phyloP scores from a whole-genome alignment of 2,888 invertebrate species.

The Nycteola revayana region DNA sequence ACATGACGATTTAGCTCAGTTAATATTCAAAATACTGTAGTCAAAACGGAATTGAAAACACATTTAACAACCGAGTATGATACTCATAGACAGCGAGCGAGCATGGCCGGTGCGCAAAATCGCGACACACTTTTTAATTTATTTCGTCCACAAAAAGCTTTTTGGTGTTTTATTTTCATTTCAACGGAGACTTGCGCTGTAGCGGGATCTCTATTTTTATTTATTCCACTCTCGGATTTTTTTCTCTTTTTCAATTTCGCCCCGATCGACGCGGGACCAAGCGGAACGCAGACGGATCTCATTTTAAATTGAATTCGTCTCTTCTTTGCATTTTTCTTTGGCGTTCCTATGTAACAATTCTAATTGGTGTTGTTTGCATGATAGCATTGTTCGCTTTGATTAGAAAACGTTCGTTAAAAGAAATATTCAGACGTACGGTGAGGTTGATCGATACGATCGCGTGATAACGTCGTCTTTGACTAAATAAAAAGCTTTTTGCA shows the following conservation, averaged over 20 bases:
- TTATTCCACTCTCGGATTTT: slow-evolving; percentile 68
- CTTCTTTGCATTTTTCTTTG: slow-evolving; percentile 68
- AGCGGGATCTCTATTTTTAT: slow-evolving; percentile 81
- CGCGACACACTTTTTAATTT: slow-evolving; percentile 80
- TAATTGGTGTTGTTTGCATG: slow-evolving; percentile 76
- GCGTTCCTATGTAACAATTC: slow-evolving; percentile 62
- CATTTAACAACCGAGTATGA: slow-evolving; percentile 42
- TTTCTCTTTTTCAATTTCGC: slow-evolving; percentile 74
- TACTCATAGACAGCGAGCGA: slow-evolving; percentile 41
- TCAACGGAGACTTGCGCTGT: slow-evolving; percentile 81
- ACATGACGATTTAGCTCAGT: too few relatives aligned
- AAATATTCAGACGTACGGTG: slow-evolving; percentile 29
- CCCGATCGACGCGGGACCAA: slow-evolving; percentile 72
- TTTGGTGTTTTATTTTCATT: slow-evolving; percentile 79
- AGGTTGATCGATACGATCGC: slow-evolving; percentile 60
- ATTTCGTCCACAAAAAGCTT: slow-evolving; percentile 80
- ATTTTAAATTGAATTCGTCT: slow-evolving; percentile 77
- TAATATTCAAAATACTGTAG: too few relatives aligned
- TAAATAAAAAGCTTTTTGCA: slow-evolving; percentile 63
- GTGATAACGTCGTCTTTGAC: slow-evolving; percentile 58
- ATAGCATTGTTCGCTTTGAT: slow-evolving; percentile 62
- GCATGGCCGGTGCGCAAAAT: slow-evolving; percentile 56
- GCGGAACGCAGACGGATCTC: slow-evolving; percentile 77
- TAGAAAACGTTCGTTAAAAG: slow-evolving; percentile 52
- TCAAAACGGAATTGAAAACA: slow-evolving; percentile 29